Percentiles rank a stretch among this genome's conserved stretches.
phyloP scores from a whole-genome alignment of 2,888 invertebrate species.

The Auanema freiburgensis region DNA sequence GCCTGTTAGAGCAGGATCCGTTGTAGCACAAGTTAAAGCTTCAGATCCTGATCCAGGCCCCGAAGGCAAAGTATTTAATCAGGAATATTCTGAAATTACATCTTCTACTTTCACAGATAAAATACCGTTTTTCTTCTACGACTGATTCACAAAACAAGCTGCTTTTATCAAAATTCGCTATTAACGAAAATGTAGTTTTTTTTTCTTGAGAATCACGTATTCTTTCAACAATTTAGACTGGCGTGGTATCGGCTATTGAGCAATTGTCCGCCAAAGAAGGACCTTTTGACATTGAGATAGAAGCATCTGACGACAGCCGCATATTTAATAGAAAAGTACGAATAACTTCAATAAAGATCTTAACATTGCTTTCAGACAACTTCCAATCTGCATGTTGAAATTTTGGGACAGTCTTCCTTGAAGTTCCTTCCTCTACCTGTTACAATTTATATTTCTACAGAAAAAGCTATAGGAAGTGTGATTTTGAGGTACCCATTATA shows the following conservation, averaged over 20 bases:
- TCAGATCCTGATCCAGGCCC: conserved; percentile 56
- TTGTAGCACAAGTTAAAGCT: conserved; percentile 47
- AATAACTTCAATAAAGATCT: no score
- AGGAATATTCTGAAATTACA: conserved; percentile 7
- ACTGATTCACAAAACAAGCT: not conserved
- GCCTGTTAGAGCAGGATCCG: conserved; percentile 46
- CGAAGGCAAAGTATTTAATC: conserved; percentile 42
- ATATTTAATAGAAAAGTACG: conserved; percentile 18
- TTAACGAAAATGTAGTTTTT: conserved; percentile 25
- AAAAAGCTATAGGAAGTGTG: conserved; percentile 53
- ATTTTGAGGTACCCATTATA: conserved; percentile 27
- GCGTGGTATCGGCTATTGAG: conserved; percentile 41
- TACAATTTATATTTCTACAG: conserved; percentile 58
- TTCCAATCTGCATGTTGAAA: conserved; percentile 27
- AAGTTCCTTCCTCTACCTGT: conserved; percentile 58
- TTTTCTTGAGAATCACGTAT: not conserved
- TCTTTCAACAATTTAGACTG: conserved; percentile 31
- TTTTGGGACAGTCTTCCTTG: conserved; percentile 32
- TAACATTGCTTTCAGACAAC: no score
- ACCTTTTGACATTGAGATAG: conserved; percentile 47
- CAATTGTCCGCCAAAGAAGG: conserved; percentile 38
- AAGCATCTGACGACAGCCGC: conserved; percentile 41
- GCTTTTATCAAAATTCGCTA: conserved; percentile 16
- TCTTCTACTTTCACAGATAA: not conserved
- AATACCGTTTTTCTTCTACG: not conserved